Evolutionary conservation across 2,888 invertebrate genomes (phyloP).

Genomic region (Charanyca ferruginea): DNA sequence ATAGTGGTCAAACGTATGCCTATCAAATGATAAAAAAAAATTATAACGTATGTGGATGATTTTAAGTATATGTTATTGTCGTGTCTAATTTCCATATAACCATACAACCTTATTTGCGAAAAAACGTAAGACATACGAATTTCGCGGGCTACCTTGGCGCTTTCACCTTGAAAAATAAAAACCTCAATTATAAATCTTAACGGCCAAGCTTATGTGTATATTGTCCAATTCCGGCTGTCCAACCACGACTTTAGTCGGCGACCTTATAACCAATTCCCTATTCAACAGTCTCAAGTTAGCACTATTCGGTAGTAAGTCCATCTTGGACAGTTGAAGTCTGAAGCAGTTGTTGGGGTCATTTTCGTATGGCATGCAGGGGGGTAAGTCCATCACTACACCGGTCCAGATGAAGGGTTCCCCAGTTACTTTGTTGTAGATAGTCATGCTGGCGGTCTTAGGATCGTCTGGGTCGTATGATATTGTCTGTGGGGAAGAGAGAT

Average conservation of each 20-base stretch:
- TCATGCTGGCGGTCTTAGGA: constrained; percentile 73
- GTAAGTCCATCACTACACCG: constrained; percentile 71
- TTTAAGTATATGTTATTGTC: too few species aligned
- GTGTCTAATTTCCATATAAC: too few species aligned
- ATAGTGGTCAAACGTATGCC: too few species aligned
- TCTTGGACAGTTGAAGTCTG: constrained; percentile 70
- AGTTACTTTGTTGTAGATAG: constrained; percentile 80
- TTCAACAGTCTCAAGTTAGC: constrained; percentile 76
- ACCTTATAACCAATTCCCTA: constrained; percentile 71
- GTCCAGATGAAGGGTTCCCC: constrained; percentile 80
- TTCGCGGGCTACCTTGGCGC: too few species aligned
- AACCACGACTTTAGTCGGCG: constrained; percentile 73
- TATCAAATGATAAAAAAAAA: too few species aligned
- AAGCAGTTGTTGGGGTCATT: constrained; percentile 67
- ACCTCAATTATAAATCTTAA: constrained; percentile 67
- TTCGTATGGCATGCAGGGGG: constrained; percentile 70
- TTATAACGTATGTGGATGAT: too few species aligned
- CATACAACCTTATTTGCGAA: too few species aligned
- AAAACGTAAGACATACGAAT: too few species aligned
- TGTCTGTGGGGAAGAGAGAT: constrained; percentile 66
- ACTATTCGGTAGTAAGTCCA: constrained; percentile 79
- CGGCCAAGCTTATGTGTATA: constrained; percentile 75
- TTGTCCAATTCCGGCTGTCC: constrained; percentile 75
- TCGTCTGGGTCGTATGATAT: constrained; percentile 67
- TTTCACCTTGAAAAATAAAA: too few species aligned